Conservation (phyloP, 2,888 invertebrate genomes). For the Phengaris arion region DNA sequence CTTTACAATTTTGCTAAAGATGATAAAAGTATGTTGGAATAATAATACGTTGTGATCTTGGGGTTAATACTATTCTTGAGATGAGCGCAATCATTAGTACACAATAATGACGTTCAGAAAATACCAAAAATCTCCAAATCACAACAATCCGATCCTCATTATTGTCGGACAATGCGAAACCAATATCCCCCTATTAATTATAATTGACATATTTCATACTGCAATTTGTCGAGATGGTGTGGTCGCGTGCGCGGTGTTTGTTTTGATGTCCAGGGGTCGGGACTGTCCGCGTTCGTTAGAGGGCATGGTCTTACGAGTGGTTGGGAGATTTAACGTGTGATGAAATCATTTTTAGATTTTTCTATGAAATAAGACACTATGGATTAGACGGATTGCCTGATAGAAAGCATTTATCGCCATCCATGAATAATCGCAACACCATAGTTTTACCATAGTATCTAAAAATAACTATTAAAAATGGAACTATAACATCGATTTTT, state of each 20-base stretch:
- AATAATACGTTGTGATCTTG: background rate
- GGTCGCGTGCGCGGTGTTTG: slow-evolving; percentile 72
- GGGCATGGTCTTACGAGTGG: slow-evolving; percentile 39
- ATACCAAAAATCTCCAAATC: slow-evolving; percentile 30
- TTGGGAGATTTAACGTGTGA: background rate
- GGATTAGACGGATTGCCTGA: too few species aligned
- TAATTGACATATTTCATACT: slow-evolving; percentile 77
- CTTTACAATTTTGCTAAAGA: too few species aligned
- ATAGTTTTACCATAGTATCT: too few species aligned
- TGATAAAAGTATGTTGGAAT: background rate
- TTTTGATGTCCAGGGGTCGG: slow-evolving; percentile 71
- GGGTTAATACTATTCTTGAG: background rate
- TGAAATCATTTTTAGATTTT: background rate
- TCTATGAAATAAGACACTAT: too few species aligned
- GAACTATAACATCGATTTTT: too few species aligned
- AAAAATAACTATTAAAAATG: too few species aligned
- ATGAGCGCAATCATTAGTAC: background rate
- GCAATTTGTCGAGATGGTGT: slow-evolving; percentile 66
- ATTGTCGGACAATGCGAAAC: slow-evolving; percentile 58
- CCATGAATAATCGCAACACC: too few species aligned
- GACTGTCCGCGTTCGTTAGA: slow-evolving; percentile 48
- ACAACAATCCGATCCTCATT: slow-evolving; percentile 45
- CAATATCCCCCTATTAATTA: slow-evolving; percentile 75
- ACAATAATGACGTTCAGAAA: slow-evolving; percentile 2
- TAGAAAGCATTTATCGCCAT: too few species aligned